Evolutionary conservation across 2,797 vertebrate genomes (phyloP).

Genomic region (Selene dorsalis): DNA sequence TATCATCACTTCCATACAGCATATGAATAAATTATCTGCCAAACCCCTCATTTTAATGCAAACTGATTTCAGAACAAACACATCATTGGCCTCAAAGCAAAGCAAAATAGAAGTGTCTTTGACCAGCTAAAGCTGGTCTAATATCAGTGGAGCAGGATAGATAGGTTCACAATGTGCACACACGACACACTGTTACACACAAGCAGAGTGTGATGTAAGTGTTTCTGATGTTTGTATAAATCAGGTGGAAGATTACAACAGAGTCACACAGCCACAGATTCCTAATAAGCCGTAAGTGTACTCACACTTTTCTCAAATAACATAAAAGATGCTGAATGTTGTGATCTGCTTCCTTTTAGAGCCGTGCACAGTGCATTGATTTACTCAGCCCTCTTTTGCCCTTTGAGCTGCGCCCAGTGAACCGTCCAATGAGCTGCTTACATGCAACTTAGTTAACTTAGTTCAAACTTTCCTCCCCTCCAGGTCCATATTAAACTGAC

Average conservation of each 20-base stretch:
- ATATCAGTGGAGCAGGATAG: background rate
- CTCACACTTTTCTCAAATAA: too few species aligned
- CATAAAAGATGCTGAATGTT: too few species aligned
- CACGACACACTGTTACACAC: background rate
- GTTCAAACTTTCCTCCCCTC: too few species aligned
- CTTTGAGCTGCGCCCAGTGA: too few species aligned
- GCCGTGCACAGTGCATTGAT: too few species aligned
- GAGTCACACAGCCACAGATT: too few species aligned
- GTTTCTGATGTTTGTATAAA: background rate
- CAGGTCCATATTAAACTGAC: background rate
- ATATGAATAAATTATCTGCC: background rate
- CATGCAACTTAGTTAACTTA: too few species aligned
- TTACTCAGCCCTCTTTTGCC: too few species aligned
- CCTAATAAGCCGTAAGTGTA: too few species aligned
- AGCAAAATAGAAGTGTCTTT: background rate
- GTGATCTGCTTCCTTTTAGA: too few species aligned
- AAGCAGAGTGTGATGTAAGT: background rate
- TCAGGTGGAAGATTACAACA: too few species aligned
- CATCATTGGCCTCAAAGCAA: too few species aligned
- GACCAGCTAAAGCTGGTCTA: background rate
- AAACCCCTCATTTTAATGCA: background rate
- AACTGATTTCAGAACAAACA: background rate
- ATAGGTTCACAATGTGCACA: background rate
- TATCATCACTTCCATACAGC: background rate
- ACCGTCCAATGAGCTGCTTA: background rate